Conservation (phyloP, 2,797 vertebrate species). For the Phoeniculus purpureus region DNA sequence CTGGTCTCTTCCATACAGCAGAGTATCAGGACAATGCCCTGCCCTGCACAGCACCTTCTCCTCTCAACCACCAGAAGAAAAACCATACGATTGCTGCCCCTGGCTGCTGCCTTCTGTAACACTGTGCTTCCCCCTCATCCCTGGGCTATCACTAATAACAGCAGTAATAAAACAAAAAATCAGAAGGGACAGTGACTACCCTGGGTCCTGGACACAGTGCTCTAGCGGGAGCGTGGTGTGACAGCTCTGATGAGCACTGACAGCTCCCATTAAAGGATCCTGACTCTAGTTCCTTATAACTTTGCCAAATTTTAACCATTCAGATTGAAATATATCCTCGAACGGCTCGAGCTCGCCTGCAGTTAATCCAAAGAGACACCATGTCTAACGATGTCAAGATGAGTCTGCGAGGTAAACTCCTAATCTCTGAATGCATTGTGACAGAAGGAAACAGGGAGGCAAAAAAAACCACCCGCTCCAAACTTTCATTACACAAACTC, state of each 20-base stretch:
- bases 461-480: rapidly evolving
- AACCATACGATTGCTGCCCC: rapidly evolving
- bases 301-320: not conserved
- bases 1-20: not conserved
- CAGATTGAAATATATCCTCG: not conserved
- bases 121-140: not conserved
- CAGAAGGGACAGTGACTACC: not conserved
- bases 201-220: rapidly evolving
- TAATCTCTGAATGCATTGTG: constrained; percentile 1
- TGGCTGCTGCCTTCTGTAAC: not conserved
- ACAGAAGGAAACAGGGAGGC: not conserved
- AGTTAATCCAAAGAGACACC: constrained; percentile 43
- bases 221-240: not conserved
- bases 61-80: not conserved
- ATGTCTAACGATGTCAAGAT: not conserved
- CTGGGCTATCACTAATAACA: not conserved
- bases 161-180: not conserved
- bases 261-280: not conserved
- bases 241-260: not conserved
- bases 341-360: not conserved
- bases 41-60: not conserved
- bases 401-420: constrained; percentile 20
- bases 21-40: not conserved
- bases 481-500: constrained; percentile 6
- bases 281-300: not conserved